Evolutionary conservation across 1,140 invertebrate species (phyloP).

Genomic region (Anadara kagoshimensis): DNA sequence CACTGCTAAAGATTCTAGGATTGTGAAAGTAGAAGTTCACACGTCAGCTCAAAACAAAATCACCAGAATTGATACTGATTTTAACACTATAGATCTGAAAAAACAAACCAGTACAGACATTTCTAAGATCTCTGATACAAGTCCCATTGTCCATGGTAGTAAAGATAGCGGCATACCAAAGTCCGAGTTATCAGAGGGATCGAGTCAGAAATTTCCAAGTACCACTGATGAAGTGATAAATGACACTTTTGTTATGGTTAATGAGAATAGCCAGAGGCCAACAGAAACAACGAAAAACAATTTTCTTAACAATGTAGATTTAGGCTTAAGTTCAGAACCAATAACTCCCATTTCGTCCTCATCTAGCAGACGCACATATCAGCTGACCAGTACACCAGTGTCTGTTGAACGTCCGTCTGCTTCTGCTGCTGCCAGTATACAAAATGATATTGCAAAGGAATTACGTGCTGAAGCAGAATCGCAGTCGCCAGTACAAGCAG

Average conservation of each 20-base stretch:
- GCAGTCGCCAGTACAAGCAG: no score
- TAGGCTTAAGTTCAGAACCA: neutral
- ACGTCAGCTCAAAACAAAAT: neutral
- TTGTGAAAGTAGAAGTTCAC: slow-evolving; percentile 21
- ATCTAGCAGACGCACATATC: neutral
- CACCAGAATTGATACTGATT: neutral
- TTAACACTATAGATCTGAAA: slow-evolving; percentile 8
- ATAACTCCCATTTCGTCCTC: neutral
- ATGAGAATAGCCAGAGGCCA: no score
- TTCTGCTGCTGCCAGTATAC: neutral
- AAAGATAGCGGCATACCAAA: no score
- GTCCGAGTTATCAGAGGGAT: no score
- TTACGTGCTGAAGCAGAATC: no score
- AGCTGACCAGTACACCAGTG: slow-evolving; percentile 10
- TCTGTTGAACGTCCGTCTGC: neutral
- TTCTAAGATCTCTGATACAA: neutral
- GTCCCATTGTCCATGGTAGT: neutral
- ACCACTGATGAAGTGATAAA: no score
- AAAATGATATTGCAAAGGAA: no score
- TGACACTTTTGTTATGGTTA: no score
- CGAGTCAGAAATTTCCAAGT: no score
- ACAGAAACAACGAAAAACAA: no score
- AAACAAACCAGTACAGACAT: slow-evolving; percentile 8
- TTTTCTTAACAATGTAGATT: no score
- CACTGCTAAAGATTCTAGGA: slow-evolving; percentile 35